Evolutionary conservation across 2,888 invertebrate genomes (phyloP).

Genomic region (Iselma pallidipennis): DNA sequence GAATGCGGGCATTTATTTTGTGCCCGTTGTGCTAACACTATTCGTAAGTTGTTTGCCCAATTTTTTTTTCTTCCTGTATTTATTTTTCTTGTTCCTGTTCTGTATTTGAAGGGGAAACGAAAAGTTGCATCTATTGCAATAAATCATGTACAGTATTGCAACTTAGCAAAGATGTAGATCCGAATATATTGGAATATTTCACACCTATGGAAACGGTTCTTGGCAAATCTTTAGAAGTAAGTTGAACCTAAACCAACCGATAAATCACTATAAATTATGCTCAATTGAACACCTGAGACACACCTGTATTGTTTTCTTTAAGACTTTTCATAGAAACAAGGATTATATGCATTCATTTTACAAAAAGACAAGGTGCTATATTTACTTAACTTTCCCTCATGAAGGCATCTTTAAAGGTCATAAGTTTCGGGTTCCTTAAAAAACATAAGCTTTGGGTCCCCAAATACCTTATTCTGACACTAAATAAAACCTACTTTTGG

Average conservation of each 20-base stretch:
- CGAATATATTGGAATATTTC: conserved; percentile 43
- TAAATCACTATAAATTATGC: neutral
- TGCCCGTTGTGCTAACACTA: conserved; percentile 40
- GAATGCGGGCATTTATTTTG: conserved; percentile 52
- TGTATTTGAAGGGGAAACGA: conserved; percentile 30
- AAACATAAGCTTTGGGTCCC: too few relatives aligned
- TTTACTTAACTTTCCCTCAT: too few relatives aligned
- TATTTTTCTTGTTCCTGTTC: conserved; percentile 9
- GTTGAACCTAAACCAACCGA: neutral
- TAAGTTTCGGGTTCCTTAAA: too few relatives aligned
- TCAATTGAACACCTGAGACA: neutral
- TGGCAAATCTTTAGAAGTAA: conserved; percentile 42
- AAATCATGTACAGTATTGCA: conserved; percentile 34
- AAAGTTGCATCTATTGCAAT: conserved; percentile 44
- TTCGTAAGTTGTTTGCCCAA: conserved; percentile 35
- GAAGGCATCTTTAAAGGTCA: too few relatives aligned
- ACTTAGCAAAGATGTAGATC: conserved; percentile 43
- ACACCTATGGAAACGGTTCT: conserved; percentile 36
- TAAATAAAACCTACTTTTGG: too few relatives aligned
- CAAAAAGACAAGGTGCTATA: too few relatives aligned
- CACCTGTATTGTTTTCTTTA: neutral
- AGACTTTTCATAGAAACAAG: neutral
- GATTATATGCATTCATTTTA: neutral
- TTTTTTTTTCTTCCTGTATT: conserved; percentile 4
- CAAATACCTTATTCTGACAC: too few relatives aligned